These are phyloP conservation scores for Leptestheria dahalacensis DNA, from an alignment of 1,140 invertebrate genomes.

Conservation along the genomic window DNA sequence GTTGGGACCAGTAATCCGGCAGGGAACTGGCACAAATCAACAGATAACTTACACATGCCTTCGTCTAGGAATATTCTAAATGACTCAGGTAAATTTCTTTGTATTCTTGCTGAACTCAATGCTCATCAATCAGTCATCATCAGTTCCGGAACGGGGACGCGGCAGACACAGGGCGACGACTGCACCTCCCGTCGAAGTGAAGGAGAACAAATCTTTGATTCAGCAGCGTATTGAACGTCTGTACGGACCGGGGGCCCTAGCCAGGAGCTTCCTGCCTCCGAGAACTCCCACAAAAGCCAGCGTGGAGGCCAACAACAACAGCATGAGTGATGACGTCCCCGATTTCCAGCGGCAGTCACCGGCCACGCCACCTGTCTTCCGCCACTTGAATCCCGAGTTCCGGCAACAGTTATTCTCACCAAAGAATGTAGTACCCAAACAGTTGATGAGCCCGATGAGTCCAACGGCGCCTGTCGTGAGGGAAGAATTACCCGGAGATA, in stretches of 20 bases:
- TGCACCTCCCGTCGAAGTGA: not conserved
- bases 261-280: slow-evolving; percentile 52
- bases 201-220: slow-evolving; percentile 48
- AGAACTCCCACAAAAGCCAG: slow-evolving; percentile 17
- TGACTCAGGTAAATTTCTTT: slow-evolving; percentile 5
- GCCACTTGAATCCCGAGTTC: slow-evolving; percentile 67
- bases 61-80: not conserved
- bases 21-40: not conserved
- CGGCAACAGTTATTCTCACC: slow-evolving; percentile 47
- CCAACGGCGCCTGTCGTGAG: not conserved
- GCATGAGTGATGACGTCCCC: not conserved
- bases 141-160: slow-evolving; percentile 5
- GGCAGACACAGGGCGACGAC: not conserved
- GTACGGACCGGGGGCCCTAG: slow-evolving; percentile 67
- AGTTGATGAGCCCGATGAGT: not conserved
- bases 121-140: too few relatives aligned
- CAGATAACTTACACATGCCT: not conserved
- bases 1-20: not conserved
- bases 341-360: not conserved
- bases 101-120: too few relatives aligned
- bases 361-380: slow-evolving; percentile 38
- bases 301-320: slow-evolving; percentile 10
- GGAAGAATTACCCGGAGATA: not conserved
- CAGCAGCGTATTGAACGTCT: slow-evolving; percentile 71
- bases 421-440: not conserved